Base-by-base conservation (phyloP, 1,140 invertebrate species). In the Scaptodrosophila lebanonensis region DNA sequence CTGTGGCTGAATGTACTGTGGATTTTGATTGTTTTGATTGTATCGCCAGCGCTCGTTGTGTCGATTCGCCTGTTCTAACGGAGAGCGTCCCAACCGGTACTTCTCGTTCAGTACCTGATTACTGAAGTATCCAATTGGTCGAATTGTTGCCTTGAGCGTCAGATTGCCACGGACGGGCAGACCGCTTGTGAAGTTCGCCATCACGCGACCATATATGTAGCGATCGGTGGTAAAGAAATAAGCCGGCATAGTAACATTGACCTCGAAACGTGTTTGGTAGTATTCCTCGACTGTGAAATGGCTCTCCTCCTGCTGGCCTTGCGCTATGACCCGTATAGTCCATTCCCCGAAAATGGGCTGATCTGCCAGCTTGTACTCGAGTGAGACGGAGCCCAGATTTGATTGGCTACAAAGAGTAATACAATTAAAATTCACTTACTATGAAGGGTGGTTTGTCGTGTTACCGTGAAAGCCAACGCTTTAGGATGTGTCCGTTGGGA, bases 161-260 rank as follows among this genome's bases (percentile, higher is more conserved):
- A 97, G 88, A 88, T 97, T 97, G 2, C 96, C 96, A 22, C 86
- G 87, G 0, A 95, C 94, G 0, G 94, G 94, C 11, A 92, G 93
- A 1, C 95, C 94, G 32, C 93, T 95, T 1, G 95, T 97, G 87
- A 97, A 98, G 91, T 99, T 99, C 0, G 97, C 96, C 90, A 95
- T 93, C 2, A 98, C 90, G 0, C 92, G 91, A 0, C 97, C 97
- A 70, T 92, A 89, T 59, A 98, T 92, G 69, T 90, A 95, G 2
- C 89, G 90, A 68, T 96, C 94, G 9, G 92, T 94, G 57, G 95
- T 93, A 77, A 97, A 93, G 85, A 98, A 94, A 83, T 97, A 98
- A 0, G 95, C 93, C 0, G 96, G 95, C 92, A 97, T 96, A 0
- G 95, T 98, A 0, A 99, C 95, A 87, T 98, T 98, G 0, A 98